phyloP scores from a whole-genome alignment of 1,140 invertebrate species.

The Drosophila azteca region DNA sequence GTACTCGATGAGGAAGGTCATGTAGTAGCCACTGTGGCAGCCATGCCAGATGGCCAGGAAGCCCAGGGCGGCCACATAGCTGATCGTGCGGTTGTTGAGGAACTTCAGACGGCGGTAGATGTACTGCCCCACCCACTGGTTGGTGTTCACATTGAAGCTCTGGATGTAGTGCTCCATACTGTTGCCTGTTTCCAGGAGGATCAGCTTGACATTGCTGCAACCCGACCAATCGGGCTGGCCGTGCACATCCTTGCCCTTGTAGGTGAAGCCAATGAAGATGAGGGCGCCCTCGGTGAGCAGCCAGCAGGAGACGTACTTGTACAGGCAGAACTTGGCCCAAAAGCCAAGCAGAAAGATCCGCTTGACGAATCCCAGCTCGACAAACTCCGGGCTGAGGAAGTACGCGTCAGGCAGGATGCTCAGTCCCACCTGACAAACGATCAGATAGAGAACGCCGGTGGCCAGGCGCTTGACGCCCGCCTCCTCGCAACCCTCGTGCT shows the following conservation, averaged over 20 bases:
- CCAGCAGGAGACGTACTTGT: constrained; percentile 97
- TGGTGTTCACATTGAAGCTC: constrained; percentile 97
- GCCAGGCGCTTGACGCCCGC: constrained; percentile 86
- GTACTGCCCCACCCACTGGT: constrained; percentile 95
- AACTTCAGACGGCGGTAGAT: constrained; percentile 96
- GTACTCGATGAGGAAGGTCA: constrained; percentile 96
- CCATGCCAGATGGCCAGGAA: constrained; percentile 98
- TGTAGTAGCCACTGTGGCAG: constrained; percentile 94
- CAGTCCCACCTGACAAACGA: constrained; percentile 89
- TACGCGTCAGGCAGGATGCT: constrained; percentile 89
- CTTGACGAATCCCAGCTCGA: constrained; percentile 86
- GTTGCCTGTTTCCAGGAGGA: constrained; percentile 90
- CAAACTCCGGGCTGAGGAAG: constrained; percentile 88
- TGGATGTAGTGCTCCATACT: constrained; percentile 93
- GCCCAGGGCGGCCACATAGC: constrained; percentile 91
- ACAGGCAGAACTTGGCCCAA: constrained; percentile 93
- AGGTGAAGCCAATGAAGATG: constrained; percentile 89
- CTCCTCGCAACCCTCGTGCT: constrained; percentile 84
- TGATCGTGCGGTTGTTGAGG: constrained; percentile 92
- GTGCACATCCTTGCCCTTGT: constrained; percentile 86
- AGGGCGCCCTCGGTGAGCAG: constrained; percentile 92
- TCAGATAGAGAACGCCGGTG: constrained; percentile 89
- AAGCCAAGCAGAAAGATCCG: constrained; percentile 89
- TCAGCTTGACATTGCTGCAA: constrained; percentile 92
- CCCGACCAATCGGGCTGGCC: constrained; percentile 90